These are phyloP conservation scores for Thoracochromis brauschi DNA, from an alignment of 2,113 vertebrate species.

Conservation along the genomic window DNA sequence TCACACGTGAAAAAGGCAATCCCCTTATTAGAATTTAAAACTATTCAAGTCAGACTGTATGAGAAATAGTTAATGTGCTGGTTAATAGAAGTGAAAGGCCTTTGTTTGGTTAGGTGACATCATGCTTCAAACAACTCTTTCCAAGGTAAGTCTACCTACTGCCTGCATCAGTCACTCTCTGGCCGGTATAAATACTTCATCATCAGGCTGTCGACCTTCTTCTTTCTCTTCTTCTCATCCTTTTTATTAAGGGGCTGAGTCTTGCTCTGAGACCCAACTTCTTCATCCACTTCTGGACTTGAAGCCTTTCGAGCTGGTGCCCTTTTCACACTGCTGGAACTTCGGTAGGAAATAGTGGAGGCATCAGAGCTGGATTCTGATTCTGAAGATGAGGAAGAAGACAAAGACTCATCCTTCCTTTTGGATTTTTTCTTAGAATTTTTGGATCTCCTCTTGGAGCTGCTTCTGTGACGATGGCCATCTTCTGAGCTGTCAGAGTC, in stretches of 20 bases:
- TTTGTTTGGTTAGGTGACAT: constrained; percentile 57
- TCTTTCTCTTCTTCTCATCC: constrained; percentile 85
- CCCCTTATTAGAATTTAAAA: neutral
- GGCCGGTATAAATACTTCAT: constrained; percentile 96
- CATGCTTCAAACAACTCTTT: constrained; percentile 66
- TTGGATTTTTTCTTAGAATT: constrained; percentile 84
- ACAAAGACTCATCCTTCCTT: constrained; percentile 70
- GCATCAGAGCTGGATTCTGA: constrained; percentile 66
- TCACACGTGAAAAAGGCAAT: neutral
- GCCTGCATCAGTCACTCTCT: constrained; percentile 87
- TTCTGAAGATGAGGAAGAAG: constrained; percentile 64
- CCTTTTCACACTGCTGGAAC: constrained; percentile 85
- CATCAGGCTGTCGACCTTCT: constrained; percentile 91
- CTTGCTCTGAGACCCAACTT: constrained; percentile 3
- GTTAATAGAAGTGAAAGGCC: neutral
- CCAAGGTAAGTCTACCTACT: constrained; percentile 75
- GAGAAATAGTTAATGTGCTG: neutral
- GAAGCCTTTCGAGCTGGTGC: constrained; percentile 62
- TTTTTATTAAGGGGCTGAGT: constrained; percentile 66
- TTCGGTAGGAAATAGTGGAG: constrained; percentile 85
- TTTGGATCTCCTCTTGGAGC: constrained; percentile 75
- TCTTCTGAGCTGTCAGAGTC: constrained; percentile 68
- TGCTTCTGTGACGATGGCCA: constrained; percentile 60
- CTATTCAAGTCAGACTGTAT: neutral
- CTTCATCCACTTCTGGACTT: constrained; percentile 29